A percentile compares a stretch with the other conserved stretches of the same genome.
phyloP scores from a whole-genome alignment of 2,888 invertebrate genomes.

The Lepidonotus clava region DNA sequence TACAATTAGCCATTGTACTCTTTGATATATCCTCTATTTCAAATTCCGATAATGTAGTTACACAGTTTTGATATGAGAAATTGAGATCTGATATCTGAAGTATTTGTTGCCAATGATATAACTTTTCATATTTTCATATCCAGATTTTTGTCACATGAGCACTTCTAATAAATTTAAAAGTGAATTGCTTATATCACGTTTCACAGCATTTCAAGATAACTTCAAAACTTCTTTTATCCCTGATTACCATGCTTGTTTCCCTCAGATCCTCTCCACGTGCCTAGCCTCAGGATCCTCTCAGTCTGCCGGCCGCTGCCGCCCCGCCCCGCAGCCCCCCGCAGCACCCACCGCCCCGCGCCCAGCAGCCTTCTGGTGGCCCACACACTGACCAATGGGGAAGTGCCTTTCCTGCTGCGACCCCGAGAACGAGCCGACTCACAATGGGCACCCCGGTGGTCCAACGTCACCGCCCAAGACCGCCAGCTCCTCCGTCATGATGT shows the following conservation, averaged over 20 bases:
- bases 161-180: too few species aligned
- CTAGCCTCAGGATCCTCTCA: neutral
- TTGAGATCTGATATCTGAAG: too few species aligned
- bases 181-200: too few species aligned
- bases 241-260: neutral
- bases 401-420: slow-evolving; percentile 65
- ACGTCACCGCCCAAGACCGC: slow-evolving; percentile 41
- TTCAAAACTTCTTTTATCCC: neutral
- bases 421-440: slow-evolving; percentile 54
- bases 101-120: too few species aligned
- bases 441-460: slow-evolving; percentile 60
- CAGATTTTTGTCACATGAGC: too few species aligned
- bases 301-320: neutral
- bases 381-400: slow-evolving; percentile 64
- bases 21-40: too few species aligned
- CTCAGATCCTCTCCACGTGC: too few species aligned
- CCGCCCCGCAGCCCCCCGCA: neutral
- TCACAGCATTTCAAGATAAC: too few species aligned
- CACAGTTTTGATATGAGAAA: too few species aligned
- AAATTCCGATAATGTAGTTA: too few species aligned
- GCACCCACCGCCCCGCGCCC: neutral
- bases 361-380: neutral
- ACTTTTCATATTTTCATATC: too few species aligned
- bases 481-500: neutral
- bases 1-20: too few species aligned